Evolutionary conservation across 2,888 invertebrate species (phyloP).

Genomic region (Phlogophora meticulosa): DNA sequence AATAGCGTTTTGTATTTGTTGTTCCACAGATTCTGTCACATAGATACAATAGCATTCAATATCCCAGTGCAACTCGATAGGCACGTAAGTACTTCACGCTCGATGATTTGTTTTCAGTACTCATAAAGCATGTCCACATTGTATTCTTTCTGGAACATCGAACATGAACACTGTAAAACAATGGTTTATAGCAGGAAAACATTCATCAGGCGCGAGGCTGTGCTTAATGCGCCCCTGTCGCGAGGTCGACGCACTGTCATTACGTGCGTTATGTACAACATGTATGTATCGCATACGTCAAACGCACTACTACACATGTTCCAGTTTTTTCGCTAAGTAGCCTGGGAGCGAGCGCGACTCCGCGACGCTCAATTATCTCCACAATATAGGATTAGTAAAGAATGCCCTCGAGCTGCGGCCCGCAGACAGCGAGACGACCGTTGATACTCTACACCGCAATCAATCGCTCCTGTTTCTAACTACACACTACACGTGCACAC

Average conservation of each 20-base stretch:
- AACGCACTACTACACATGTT: slow-evolving; percentile 69
- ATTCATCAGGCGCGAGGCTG: slow-evolving; percentile 72
- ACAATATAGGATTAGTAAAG: slow-evolving; percentile 67
- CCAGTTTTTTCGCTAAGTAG: slow-evolving; percentile 70
- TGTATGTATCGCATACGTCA: slow-evolving; percentile 70
- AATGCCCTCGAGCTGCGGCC: slow-evolving; percentile 65
- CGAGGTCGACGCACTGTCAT: slow-evolving; percentile 69
- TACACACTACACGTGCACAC: slow-evolving; percentile 65
- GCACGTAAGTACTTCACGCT: slow-evolving; percentile 53
- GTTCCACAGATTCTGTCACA: slow-evolving; percentile 10
- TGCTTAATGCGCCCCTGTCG: slow-evolving; percentile 62
- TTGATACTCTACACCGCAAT: slow-evolving; percentile 69
- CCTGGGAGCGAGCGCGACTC: slow-evolving; percentile 33
- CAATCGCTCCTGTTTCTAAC: slow-evolving; percentile 69
- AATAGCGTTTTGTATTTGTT: slow-evolving; percentile 10
- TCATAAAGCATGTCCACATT: slow-evolving; percentile 71
- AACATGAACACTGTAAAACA: slow-evolving; percentile 72
- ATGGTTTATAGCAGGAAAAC: slow-evolving; percentile 77
- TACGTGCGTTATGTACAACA: slow-evolving; percentile 51
- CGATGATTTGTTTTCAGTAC: slow-evolving; percentile 62
- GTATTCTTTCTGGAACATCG: slow-evolving; percentile 76
- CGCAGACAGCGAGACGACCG: slow-evolving; percentile 76
- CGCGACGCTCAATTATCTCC: slow-evolving; percentile 52
- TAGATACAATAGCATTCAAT: slow-evolving; percentile 18
- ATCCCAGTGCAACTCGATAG: slow-evolving; percentile 37